A percentile compares a stretch with the other conserved stretches of the same genome.
These are phyloP conservation scores for Siphamia tubifer DNA, from an alignment of 2,113 vertebrate genomes.

Conservation along the genomic window DNA sequence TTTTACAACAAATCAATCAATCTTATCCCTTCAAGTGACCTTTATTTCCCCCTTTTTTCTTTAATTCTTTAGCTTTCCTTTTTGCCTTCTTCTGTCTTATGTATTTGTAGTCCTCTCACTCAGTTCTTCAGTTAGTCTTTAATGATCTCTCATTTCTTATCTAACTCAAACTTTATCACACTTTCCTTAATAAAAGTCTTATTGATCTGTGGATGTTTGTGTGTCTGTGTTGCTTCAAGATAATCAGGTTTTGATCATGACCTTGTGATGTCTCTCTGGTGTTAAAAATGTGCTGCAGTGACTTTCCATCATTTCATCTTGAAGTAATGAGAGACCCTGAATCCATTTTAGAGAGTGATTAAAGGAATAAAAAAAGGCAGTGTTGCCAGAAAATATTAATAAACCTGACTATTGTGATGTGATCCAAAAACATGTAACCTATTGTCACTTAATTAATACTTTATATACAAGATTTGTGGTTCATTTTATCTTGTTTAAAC, in stretches of 20 bases:
- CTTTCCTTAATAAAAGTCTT: conserved; percentile 13
- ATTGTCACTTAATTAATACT: no score
- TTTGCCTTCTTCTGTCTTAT: background rate
- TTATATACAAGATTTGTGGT: no score
- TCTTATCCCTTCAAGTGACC: conserved; percentile 16
- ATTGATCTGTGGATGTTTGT: conserved; percentile 38
- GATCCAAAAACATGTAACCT: no score
- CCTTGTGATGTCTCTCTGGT: conserved; percentile 62
- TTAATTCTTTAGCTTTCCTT: background rate
- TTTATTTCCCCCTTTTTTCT: conserved; percentile 9
- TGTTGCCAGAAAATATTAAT: no score
- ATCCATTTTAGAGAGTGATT: background rate
- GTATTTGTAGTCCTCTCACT: background rate
- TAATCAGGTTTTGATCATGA: conserved; percentile 66
- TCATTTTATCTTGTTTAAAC: no score
- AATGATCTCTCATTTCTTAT: conserved; percentile 29
- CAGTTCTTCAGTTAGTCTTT: conserved; percentile 1
- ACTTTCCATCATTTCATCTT: conserved; percentile 27
- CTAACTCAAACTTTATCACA: conserved; percentile 8
- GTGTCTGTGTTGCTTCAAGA: conserved; percentile 20
- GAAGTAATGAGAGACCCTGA: background rate
- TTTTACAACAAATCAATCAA: conserved; percentile 33
- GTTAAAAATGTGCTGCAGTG: conserved; percentile 33
- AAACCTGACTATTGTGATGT: no score
- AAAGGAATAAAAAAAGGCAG: no score